A percentile compares a stretch with the other conserved stretches of the same genome.
phyloP scores from a whole-genome alignment of 2,113 vertebrate genomes.

The Sebastes fasciatus region DNA sequence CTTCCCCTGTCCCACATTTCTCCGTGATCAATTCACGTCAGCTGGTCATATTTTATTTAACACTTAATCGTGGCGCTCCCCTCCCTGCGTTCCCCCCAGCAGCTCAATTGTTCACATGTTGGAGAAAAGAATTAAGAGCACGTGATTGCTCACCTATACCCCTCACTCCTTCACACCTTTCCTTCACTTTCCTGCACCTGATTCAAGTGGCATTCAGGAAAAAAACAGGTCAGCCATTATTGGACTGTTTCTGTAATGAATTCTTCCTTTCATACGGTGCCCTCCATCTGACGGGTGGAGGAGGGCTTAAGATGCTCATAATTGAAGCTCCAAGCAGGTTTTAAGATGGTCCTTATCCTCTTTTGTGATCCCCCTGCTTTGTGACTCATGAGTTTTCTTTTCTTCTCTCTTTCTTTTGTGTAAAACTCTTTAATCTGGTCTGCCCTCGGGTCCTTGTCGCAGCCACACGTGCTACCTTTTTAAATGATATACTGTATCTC shows the following conservation, averaged over 20 bases:
- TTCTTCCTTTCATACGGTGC: conserved; percentile 29
- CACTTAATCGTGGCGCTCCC: conserved; percentile 62
- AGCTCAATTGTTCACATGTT: conserved; percentile 61
- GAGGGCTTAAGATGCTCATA: conserved; percentile 17
- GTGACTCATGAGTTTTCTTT: conserved; percentile 35
- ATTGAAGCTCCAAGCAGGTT: conserved; percentile 22
- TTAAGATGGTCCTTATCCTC: conserved; percentile 12
- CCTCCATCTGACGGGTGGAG: not conserved
- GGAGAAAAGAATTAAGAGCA: conserved; percentile 51
- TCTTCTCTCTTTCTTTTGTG: conserved; percentile 30
- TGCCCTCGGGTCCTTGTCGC: conserved; percentile 25
- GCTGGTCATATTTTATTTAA: conserved; percentile 79
- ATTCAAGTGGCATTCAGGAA: conserved; percentile 19
- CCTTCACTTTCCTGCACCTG: conserved; percentile 2
- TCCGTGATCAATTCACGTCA: conserved; percentile 75
- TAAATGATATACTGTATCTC: conserved; percentile 41
- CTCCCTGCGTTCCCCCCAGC: conserved; percentile 15
- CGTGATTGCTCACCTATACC: conserved; percentile 21
- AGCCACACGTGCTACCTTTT: conserved; percentile 28
- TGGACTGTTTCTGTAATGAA: conserved; percentile 24
- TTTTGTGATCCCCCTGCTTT: conserved; percentile 14
- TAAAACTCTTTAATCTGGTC: conserved; percentile 45
- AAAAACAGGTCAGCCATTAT: conserved; percentile 30
- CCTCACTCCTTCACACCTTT: conserved; percentile 3
- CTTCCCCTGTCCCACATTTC: conserved; percentile 63